Evolutionary conservation across 2,888 invertebrate genomes (phyloP).

Genomic region (Andrena marginata): DNA sequence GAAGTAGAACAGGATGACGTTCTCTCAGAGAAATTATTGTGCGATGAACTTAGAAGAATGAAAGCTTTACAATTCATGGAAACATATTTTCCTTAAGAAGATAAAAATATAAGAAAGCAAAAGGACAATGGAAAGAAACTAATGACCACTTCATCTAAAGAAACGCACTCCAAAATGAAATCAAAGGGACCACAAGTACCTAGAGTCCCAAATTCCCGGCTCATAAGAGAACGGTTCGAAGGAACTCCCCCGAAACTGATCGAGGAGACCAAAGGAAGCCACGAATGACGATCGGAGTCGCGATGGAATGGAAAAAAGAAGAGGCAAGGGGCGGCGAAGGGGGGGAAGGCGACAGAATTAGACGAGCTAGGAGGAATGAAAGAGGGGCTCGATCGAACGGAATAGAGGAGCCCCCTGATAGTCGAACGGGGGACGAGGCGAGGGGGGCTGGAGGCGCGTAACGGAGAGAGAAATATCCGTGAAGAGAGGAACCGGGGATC

Average conservation of each 20-base stretch:
- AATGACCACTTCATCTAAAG: too few species aligned
- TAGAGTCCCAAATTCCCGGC: too few species aligned
- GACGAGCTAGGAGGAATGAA: constrained; percentile 5
- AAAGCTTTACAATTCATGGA: too few species aligned
- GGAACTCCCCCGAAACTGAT: too few species aligned
- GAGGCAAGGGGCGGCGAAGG: not conserved
- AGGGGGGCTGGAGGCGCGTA: not conserved
- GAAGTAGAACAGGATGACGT: too few species aligned
- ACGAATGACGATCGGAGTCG: constrained; percentile 14
- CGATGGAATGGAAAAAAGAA: not conserved
- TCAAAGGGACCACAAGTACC: not conserved
- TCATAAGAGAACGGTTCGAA: too few species aligned
- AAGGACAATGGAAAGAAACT: too few species aligned
- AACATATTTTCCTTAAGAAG: too few species aligned
- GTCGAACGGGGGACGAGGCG: not conserved
- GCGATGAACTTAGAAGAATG: too few species aligned
- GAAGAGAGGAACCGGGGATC: constrained; percentile 32
- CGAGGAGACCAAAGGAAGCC: not conserved
- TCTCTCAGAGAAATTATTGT: too few species aligned
- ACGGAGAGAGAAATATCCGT: constrained; percentile 43
- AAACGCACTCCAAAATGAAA: not conserved
- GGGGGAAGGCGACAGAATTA: constrained; percentile 44
- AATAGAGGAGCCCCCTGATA: constrained; percentile 28
- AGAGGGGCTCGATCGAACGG: not conserved
- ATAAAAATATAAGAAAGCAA: too few species aligned